Percentiles rank a stretch among this genome's conserved stretches.
phyloP scores from a whole-genome alignment of 2,797 vertebrate species.

The Ceyx erithaca region DNA sequence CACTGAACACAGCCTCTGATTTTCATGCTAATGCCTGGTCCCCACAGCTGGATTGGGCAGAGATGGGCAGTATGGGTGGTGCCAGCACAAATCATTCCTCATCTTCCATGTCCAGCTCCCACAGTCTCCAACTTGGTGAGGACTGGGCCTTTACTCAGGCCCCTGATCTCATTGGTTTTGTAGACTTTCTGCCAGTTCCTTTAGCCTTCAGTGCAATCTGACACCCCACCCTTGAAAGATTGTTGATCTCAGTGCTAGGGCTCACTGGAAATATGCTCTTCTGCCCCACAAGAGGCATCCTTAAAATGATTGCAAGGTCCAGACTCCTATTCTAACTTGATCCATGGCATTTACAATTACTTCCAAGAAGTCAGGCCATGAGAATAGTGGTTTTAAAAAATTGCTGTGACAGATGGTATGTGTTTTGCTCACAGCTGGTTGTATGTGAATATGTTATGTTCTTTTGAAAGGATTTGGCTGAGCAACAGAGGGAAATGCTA shows the following conservation, averaged over 20 bases:
- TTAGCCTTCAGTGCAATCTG: neutral
- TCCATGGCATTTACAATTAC: neutral
- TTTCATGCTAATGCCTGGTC: neutral
- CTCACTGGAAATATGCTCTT: neutral
- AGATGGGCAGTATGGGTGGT: neutral
- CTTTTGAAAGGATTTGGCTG: constrained; percentile 9
- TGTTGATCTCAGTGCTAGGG: neutral
- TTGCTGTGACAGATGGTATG: constrained; percentile 23
- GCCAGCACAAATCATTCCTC: neutral
- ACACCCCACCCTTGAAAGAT: neutral
- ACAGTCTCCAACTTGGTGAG: fast-evolving
- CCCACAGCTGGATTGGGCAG: fast-evolving
- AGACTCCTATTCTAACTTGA: neutral
- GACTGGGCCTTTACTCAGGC: neutral
- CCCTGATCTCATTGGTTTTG: neutral
- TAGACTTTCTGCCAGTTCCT: neutral
- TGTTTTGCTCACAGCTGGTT: constrained; percentile 28
- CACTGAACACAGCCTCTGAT: neutral
- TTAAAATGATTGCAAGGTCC: neutral
- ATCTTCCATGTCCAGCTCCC: neutral
- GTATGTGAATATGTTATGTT: neutral
- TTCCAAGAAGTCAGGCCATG: constrained; percentile 29
- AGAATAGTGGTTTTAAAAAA: constrained; percentile 24
- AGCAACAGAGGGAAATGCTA: neutral
- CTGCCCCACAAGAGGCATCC: neutral